These are phyloP conservation scores for Pipa parva DNA, from an alignment of 2,113 vertebrate genomes.

Conservation along the genomic window DNA sequence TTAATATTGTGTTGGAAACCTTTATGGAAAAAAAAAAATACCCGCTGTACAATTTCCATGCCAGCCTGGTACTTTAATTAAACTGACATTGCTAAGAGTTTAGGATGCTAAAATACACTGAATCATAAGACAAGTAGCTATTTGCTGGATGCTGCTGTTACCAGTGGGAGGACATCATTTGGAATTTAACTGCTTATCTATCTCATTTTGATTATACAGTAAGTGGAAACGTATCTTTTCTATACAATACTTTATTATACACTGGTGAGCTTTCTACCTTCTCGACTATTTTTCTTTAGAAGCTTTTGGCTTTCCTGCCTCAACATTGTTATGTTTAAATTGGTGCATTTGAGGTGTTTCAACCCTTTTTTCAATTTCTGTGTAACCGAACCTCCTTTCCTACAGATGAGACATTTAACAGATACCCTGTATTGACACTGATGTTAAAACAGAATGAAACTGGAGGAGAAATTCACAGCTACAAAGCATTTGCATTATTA, in stretches of 20 bases:
- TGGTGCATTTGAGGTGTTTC: not conserved
- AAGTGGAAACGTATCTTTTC: not conserved
- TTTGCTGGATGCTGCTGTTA: constrained; percentile 11
- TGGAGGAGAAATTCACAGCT: too few species aligned
- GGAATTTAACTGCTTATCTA: not conserved
- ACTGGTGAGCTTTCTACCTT: not conserved
- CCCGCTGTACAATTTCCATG: not conserved
- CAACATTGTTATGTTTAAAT: not conserved
- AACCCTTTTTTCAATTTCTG: not conserved
- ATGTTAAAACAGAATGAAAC: too few species aligned
- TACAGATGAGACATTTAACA: not conserved
- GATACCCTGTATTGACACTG: too few species aligned
- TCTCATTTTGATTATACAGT: constrained; percentile 6
- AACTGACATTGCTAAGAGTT: not conserved
- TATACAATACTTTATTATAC: not conserved
- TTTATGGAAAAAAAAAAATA: not conserved
- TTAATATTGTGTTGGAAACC: not conserved
- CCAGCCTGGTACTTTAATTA: not conserved
- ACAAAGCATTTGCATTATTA: too few species aligned
- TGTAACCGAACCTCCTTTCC: not conserved
- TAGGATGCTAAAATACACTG: not conserved
- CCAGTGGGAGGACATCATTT: constrained; percentile 4
- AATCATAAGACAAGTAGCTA: constrained; percentile 10
- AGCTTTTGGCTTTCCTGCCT: not conserved
- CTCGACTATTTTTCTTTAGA: not conserved